phyloP scores from a whole-genome alignment of 2,888 invertebrate genomes.

The Lycia hirtaria region DNA sequence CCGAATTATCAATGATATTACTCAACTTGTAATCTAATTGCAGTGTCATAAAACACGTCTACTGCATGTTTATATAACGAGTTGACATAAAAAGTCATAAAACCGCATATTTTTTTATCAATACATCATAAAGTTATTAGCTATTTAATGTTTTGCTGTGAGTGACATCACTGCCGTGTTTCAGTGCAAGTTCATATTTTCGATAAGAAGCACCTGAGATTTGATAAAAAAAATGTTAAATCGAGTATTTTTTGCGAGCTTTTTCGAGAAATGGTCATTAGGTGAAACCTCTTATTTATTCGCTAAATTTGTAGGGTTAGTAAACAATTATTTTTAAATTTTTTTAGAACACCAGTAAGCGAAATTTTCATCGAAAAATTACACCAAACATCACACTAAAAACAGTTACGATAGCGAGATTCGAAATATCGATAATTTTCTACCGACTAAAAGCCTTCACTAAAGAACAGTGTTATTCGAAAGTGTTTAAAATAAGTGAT shows the following conservation, averaged over 20 bases:
- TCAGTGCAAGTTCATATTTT: constrained; percentile 1
- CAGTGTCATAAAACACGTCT: constrained; percentile 1
- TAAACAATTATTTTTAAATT: background rate
- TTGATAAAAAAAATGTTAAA: background rate
- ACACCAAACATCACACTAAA: background rate
- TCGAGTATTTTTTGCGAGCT: background rate
- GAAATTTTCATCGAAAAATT: background rate
- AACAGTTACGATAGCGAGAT: background rate
- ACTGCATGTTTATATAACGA: background rate
- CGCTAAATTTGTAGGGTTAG: background rate
- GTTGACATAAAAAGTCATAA: constrained; percentile 4
- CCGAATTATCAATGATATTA: background rate
- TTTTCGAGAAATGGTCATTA: background rate
- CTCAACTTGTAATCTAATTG: constrained; percentile 7
- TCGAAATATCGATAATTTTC: constrained; percentile 13
- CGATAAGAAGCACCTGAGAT: background rate
- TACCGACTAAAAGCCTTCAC: constrained; percentile 15
- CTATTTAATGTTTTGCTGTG: constrained; percentile 1
- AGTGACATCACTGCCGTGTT: background rate
- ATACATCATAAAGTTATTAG: constrained; percentile 10
- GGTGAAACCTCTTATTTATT: background rate
- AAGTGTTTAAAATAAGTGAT: constrained; percentile 19
- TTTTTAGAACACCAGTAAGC: background rate
- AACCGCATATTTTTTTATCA: constrained; percentile 1
- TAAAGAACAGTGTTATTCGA: constrained; percentile 16